These are phyloP conservation scores for Caenorhabditis panamensis DNA, from an alignment of 2,888 invertebrate species.

Conservation along the genomic window DNA sequence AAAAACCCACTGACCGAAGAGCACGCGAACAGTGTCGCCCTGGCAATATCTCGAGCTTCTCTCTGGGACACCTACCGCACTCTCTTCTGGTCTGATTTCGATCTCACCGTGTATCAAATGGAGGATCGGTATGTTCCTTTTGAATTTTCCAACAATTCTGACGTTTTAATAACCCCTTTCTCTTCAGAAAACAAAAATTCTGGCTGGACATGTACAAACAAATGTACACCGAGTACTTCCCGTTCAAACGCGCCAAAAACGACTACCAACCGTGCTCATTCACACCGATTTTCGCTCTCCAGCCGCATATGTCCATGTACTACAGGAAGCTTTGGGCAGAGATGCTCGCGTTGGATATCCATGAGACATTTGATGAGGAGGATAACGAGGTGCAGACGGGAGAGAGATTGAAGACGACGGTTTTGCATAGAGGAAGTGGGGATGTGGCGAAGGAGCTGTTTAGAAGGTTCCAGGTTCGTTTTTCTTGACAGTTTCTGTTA, in stretches of 20 bases:
- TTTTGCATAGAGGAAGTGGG: slow-evolving; percentile 76
- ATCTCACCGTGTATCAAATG: slow-evolving; percentile 79
- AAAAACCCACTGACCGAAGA: slow-evolving; percentile 71
- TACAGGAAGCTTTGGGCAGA: slow-evolving; percentile 79
- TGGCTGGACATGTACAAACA: slow-evolving; percentile 89
- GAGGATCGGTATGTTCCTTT: slow-evolving; percentile 72
- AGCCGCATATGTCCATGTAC: slow-evolving; percentile 83
- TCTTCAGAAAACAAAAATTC: slow-evolving; percentile 84
- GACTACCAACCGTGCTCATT: slow-evolving; percentile 92
- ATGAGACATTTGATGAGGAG: slow-evolving; percentile 79
- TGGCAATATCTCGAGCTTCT: slow-evolving; percentile 73
- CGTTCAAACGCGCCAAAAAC: slow-evolving; percentile 86
- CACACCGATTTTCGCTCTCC: slow-evolving; percentile 87
- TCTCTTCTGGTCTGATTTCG: slow-evolving; percentile 80
- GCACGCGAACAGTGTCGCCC: slow-evolving; percentile 69
- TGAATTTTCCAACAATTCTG: too few species aligned
- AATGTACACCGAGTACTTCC: slow-evolving; percentile 89
- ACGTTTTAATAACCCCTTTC: too few species aligned
- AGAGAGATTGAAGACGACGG: slow-evolving; percentile 76
- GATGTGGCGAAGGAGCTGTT: slow-evolving; percentile 79
- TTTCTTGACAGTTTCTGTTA: neutral
- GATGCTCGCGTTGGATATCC: slow-evolving; percentile 81
- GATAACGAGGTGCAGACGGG: slow-evolving; percentile 76
- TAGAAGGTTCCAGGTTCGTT: slow-evolving; percentile 74
- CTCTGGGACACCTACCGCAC: slow-evolving; percentile 80